A percentile compares a stretch with the other conserved stretches of the same genome.
phyloP scores from a whole-genome alignment of 2,113 vertebrate species.

The Haemorhous mexicanus region DNA sequence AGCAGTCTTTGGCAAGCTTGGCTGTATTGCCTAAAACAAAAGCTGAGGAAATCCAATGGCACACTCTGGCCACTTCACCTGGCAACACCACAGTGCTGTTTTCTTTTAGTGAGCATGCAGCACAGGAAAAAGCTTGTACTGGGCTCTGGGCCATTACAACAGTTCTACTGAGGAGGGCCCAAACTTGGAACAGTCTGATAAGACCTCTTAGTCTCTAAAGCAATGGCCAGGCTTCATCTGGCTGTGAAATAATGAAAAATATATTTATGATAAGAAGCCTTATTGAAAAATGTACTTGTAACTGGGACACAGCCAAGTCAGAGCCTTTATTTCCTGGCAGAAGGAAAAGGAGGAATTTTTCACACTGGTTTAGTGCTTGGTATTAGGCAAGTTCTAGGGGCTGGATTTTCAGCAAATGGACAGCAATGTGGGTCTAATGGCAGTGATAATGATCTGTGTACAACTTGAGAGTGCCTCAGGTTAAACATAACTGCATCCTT shows the following conservation, averaged over 20 bases:
- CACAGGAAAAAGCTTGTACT: background rate
- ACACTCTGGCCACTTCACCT: background rate
- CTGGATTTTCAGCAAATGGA: background rate
- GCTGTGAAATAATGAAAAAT: background rate
- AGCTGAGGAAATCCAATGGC: background rate
- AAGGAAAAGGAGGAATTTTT: background rate
- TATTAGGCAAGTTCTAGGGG: background rate
- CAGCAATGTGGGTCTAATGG: background rate
- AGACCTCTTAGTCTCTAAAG: constrained; percentile 2
- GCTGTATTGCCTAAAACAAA: background rate
- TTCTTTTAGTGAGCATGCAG: background rate
- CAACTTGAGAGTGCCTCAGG: background rate
- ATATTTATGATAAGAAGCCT: background rate
- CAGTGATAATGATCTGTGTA: background rate
- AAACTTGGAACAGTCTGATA: background rate
- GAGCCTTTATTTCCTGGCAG: background rate
- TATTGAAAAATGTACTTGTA: background rate
- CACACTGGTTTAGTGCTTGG: background rate
- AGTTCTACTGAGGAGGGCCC: background rate
- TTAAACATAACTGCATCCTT: background rate
- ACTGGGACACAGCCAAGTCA: background rate
- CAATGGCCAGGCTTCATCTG: background rate
- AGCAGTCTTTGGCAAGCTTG: background rate
- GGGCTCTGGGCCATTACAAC: background rate
- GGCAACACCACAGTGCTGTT: background rate